Conservation (phyloP, 2,888 invertebrate species). For the Teinopalpus imperialis region DNA sequence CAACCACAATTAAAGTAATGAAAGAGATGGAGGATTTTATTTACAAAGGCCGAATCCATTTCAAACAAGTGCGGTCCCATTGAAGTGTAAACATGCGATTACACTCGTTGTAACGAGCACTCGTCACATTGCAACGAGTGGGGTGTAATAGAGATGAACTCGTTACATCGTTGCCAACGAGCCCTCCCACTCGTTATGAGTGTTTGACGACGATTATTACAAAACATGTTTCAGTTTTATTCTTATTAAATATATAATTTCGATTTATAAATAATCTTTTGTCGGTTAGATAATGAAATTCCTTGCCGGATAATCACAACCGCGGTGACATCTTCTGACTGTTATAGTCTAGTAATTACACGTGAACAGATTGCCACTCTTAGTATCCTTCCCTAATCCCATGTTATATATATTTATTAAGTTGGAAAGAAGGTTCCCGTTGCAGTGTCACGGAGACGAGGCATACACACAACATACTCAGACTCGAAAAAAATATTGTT, state of each 20-base stretch:
- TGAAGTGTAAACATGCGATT: constrained; percentile 38
- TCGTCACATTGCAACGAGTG: constrained; percentile 22
- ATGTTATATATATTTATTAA: too few species aligned
- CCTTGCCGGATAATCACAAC: too few species aligned
- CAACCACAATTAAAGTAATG: constrained; percentile 1
- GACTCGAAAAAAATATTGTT: too few species aligned
- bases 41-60: constrained; percentile 1
- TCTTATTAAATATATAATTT: constrained; percentile 5
- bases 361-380: too few species aligned
- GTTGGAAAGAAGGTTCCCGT: too few species aligned
- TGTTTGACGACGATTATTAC: constrained; percentile 27
- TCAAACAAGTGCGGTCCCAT: constrained; percentile 11
- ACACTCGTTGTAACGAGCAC: constrained; percentile 31
- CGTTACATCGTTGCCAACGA: constrained; percentile 24
- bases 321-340: too few species aligned
- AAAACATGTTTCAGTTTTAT: constrained; percentile 31
- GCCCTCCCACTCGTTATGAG: constrained; percentile 24
- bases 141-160: constrained; percentile 12
- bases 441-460: too few species aligned
- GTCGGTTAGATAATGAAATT: too few species aligned
- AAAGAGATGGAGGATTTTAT: constrained; percentile 16
- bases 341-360: too few species aligned
- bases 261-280: background rate
- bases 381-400: too few species aligned
- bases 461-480: too few species aligned